These are phyloP conservation scores for Brachionus angularis DNA, from an alignment of 1,140 invertebrate genomes.

Conservation along the genomic window DNA sequence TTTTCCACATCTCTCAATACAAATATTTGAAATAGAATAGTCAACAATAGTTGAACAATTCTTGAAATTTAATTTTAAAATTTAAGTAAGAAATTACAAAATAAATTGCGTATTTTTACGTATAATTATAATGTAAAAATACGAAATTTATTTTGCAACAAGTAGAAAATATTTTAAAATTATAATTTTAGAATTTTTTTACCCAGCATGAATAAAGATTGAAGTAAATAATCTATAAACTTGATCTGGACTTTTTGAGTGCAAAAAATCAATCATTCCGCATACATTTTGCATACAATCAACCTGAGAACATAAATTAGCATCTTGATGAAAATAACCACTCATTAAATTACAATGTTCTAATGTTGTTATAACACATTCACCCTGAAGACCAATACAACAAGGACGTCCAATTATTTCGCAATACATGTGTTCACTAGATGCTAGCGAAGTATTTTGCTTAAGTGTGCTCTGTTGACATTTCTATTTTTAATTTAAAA, in stretches of 20 bases:
- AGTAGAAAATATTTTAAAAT: no score
- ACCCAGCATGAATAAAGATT: conserved; percentile 94
- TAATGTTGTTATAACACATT: conserved; percentile 91
- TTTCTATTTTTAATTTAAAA: no score
- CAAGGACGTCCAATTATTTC: conserved; percentile 95
- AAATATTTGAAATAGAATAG: conserved; percentile 82
- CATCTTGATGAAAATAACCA: conserved; percentile 95
- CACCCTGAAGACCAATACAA: conserved; percentile 87
- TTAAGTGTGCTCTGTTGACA: conserved; percentile 46
- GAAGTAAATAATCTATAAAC: conserved; percentile 94
- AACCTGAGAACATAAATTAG: conserved; percentile 93
- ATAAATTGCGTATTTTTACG: background rate
- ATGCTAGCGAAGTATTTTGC: conserved; percentile 68
- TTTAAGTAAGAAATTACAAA: conserved; percentile 5
- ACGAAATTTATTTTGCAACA: no score
- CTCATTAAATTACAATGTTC: conserved; percentile 96
- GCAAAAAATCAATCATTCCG: conserved; percentile 88
- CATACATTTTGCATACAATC: conserved; percentile 94
- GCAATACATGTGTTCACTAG: conserved; percentile 90
- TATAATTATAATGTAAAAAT: no score
- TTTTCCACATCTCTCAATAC: conserved; percentile 94
- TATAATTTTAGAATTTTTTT: no score
- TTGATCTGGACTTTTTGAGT: conserved; percentile 72
- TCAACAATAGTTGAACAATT: conserved; percentile 80
- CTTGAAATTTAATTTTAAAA: conserved; percentile 59